Evolutionary conservation across 2,888 invertebrate genomes (phyloP), one percentile per base, ranked within the genome.

Genomic region (Agyllia agylla): DNA sequence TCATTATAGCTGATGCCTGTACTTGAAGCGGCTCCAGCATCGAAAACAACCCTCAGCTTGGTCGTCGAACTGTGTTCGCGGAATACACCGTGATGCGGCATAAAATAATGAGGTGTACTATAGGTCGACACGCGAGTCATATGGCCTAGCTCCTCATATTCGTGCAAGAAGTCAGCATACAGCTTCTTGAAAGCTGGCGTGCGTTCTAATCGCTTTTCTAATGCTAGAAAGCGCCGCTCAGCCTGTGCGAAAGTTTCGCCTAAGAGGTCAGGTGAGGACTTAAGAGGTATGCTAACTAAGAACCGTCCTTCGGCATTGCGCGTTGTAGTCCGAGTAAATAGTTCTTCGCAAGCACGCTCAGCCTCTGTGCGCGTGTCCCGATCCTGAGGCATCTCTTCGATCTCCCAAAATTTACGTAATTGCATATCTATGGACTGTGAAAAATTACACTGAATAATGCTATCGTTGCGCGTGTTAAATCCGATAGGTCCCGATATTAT

Each of bases 401-500:
- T 33, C 73, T 94, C 93, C 94, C 93, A 94, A 57, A 93, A 93
- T 30, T 77, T 81, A 4, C 86, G 80, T 38, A 93, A 57, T 82
- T 92, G 92, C 9, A 8, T 24, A n/a, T 92, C 86, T 24, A 91
- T 64, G 6, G 89, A 27, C 9, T 82, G 79, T 2, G 89, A 30
- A 82, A 92, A 89, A 33, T 93, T 92, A 87, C 93, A 93, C 0
- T 85, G 86, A 42, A 77, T 77, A n/a, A 75, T 75, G 11, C 17
- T 77, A 17, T 77, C n/a, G 30, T 77, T 33, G 8, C n/a, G 33
- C 33, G 77, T 31, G 30, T 33, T 31, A 31, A n/a, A 33, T 31
- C 11, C 15, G 30, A 77, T 31, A n/a, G 77, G 33, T 33, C 93
- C 94, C 0, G 93, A 90, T 4, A 94, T 78, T 1, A 94, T 75